Evolutionary conservation across 2,113 vertebrate species (phyloP).

Genomic region (Lepisosteus osseus): DNA sequence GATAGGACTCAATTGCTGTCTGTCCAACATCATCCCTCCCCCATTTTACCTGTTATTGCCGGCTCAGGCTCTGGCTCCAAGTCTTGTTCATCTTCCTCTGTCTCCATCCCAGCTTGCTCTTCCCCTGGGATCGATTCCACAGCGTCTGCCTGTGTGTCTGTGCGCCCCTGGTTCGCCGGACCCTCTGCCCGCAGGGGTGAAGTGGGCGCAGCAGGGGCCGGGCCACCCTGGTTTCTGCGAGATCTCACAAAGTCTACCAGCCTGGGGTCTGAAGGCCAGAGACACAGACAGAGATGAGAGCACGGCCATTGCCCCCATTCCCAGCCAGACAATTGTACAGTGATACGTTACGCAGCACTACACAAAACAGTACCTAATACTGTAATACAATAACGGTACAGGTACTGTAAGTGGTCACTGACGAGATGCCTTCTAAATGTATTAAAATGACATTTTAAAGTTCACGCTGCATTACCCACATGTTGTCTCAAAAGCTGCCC

Average conservation of each 20-base stretch:
- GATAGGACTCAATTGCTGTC: too few species aligned
- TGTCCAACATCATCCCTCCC: background rate
- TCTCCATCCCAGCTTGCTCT: constrained; percentile 50
- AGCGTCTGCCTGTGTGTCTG: constrained; percentile 21
- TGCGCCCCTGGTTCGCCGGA: constrained; percentile 17
- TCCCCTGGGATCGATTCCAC: constrained; percentile 18
- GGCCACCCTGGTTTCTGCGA: constrained; percentile 42
- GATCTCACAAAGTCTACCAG: constrained; percentile 85
- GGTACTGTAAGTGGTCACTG: too few species aligned
- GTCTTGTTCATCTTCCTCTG: constrained; percentile 41
- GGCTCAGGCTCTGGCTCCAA: constrained; percentile 10
- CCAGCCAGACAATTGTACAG: too few species aligned
- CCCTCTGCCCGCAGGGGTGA: constrained; percentile 27
- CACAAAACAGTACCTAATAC: too few species aligned
- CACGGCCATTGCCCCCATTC: background rate
- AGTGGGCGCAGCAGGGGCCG: constrained; percentile 29
- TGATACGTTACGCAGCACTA: too few species aligned
- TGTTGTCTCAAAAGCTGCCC: too few species aligned
- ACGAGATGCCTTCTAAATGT: too few species aligned
- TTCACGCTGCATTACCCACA: too few species aligned
- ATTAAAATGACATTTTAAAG: too few species aligned
- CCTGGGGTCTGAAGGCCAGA: constrained; percentile 72
- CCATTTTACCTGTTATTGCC: constrained; percentile 60
- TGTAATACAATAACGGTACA: too few species aligned
- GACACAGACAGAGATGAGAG: background rate